Base-by-base conservation (phyloP, 2,797 vertebrate genomes). In the Lagocephalus sceleratus region DNA sequence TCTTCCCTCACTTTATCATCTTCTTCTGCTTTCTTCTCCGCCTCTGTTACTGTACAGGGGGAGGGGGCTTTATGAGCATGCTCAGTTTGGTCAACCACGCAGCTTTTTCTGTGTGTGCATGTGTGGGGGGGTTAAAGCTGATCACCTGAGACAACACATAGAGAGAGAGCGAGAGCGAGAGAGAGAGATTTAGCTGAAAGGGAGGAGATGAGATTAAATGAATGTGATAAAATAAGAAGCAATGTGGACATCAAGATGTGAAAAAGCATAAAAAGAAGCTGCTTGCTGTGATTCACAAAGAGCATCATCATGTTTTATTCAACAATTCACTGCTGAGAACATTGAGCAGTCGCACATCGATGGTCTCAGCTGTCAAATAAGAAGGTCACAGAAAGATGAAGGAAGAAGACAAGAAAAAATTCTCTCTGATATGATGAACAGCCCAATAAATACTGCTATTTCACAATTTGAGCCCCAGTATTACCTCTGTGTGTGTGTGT, bases 111-210 rank as follows among this genome's bases (percentile, higher is more conserved):
- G 55, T 1, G 40, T 1, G 40, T 52, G 61, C 57, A 51, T 47
- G 39, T 40, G 39, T 66, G 70, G 20, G 54, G 54, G 16, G 10
- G 69, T 67, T 80, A 63, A 49, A 46, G 69, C 56, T n/a, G 67
- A 82, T 85, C 82, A 85, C 79, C 85, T 86, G 85, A 78, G 83
- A 86, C 66, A 77, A 76, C 74, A 71, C 64, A 81, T 78, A 71
- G 75, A 26, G 51, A 63, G 59, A 48, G 60, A 70, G 53, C 32
- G 26, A 26, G 17, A 54, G 22, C 63, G 57, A 25, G 40, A 46
- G 16, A 12, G 44, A 25, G 52, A 26, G 38, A 21, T 26, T 32
- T n/a, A 35, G 17, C 38, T 15, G 43, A 41, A 29, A 23, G 35
- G 20, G 23, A 22, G 42, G 53, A 23, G 45, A 71, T 35, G 42